A percentile compares a stretch with the other conserved stretches of the same genome.
Conservation (phyloP, 2,797 vertebrate species). For the Malurus leucopterus region DNA sequence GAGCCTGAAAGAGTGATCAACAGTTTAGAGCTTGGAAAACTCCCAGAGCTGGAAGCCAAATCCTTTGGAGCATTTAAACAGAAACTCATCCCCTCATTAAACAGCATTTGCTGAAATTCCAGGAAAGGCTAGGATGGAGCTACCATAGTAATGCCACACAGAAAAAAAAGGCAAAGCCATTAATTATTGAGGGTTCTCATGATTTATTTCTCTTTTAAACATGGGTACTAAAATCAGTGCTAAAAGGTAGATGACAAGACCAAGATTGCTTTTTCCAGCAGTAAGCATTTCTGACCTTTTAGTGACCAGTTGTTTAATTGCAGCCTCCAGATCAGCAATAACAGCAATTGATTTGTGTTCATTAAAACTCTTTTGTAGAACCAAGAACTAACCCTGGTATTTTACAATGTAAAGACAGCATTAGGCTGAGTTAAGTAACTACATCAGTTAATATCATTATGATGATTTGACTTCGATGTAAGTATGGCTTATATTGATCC, state of each 20-base stretch:
- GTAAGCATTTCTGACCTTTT: slow-evolving; percentile 1
- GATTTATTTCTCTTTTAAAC: slow-evolving; percentile 4
- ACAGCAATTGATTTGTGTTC: not conserved
- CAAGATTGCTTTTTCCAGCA: not conserved
- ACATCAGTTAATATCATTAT: not conserved
- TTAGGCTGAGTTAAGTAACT: not conserved
- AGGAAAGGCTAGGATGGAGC: not conserved
- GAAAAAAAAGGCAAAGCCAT: not conserved
- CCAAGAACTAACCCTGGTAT: not conserved
- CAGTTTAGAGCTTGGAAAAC: slow-evolving; percentile 40
- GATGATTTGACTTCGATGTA: not conserved
- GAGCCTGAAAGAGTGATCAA: slow-evolving; percentile 23
- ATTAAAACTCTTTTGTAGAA: not conserved
- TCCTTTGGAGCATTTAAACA: slow-evolving; percentile 15
- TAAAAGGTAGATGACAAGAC: not conserved
- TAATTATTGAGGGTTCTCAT: not conserved
- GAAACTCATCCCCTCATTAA: slow-evolving; percentile 3
- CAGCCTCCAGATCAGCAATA: not conserved
- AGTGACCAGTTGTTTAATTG: slow-evolving; percentile 6
- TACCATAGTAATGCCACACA: not conserved
- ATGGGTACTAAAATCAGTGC: not conserved
- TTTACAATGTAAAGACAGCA: not conserved
- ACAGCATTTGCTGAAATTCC: slow-evolving; percentile 22
- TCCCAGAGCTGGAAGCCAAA: slow-evolving; percentile 33
- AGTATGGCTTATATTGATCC: not conserved